Conservation (phyloP, 1,140 invertebrate species). For the Caenorhabditis elegans region DNA sequence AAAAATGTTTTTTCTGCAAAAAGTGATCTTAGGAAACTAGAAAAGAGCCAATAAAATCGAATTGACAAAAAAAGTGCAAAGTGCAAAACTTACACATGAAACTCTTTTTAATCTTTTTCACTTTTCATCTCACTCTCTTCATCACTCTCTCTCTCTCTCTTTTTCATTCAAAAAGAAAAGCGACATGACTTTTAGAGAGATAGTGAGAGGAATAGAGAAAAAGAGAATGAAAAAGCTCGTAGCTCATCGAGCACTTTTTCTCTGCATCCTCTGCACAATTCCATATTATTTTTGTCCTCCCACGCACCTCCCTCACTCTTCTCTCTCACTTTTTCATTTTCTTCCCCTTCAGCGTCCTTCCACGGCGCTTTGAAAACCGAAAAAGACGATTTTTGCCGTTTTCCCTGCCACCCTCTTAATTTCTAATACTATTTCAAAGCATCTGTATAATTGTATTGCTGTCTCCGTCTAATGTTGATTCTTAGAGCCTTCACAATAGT, state of each 20-base stretch:
- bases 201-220: neutral
- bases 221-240: neutral
- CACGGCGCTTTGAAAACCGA: neutral
- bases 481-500: neutral
- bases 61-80: conserved; percentile 9
- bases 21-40: too few species aligned
- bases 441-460: neutral
- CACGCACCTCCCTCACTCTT: conserved; percentile 20
- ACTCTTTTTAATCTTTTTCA: neutral
- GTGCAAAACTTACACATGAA: conserved; percentile 25
- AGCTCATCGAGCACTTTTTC: conserved; percentile 25
- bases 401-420: conserved; percentile 12
- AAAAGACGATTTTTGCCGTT: conserved; percentile 28
- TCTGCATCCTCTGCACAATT: neutral
- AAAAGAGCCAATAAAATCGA: neutral
- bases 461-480: neutral
- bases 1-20: too few species aligned
- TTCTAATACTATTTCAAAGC: neutral
- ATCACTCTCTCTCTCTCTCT: neutral
- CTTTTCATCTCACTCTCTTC: neutral
- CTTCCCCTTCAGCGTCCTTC: conserved; percentile 18
- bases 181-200: conserved; percentile 18
- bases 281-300: neutral
- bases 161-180: conserved; percentile 16
- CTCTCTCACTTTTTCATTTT: conserved; percentile 22